Evolutionary conservation across 2,888 invertebrate species (phyloP).

Genomic region (Leucophenga maculata): DNA sequence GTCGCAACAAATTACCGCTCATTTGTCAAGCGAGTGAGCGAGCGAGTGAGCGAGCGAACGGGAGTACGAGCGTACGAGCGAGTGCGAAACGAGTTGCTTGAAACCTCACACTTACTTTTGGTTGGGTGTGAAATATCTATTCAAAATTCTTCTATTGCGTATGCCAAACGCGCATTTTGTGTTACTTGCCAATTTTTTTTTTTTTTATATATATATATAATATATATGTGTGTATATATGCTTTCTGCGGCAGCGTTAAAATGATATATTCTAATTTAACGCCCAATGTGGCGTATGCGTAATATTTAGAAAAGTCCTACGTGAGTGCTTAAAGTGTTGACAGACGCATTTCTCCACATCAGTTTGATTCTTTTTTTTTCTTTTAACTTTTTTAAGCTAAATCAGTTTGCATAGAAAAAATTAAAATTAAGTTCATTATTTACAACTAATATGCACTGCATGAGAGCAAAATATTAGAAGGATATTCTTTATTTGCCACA

Average conservation of each 20-base stretch:
- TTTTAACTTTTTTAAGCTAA: too few relatives aligned
- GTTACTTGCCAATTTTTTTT: background rate
- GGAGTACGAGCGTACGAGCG: background rate
- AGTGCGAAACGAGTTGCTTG: constrained; percentile 31
- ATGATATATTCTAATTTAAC: constrained; percentile 48
- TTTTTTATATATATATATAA: background rate
- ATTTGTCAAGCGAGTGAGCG: constrained; percentile 58
- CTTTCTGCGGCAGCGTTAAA: background rate
- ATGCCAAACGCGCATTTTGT: constrained; percentile 11
- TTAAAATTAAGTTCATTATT: too few relatives aligned
- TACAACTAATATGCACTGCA: too few relatives aligned
- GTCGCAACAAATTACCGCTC: constrained; percentile 69
- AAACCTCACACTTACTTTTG: too few relatives aligned
- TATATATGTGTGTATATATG: background rate
- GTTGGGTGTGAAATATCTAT: constrained; percentile 64
- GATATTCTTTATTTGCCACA: too few relatives aligned
- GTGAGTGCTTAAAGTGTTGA: constrained; percentile 48
- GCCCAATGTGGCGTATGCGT: constrained; percentile 19
- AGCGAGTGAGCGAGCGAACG: background rate
- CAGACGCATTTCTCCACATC: constrained; percentile 40
- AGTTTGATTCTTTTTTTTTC: too few relatives aligned
- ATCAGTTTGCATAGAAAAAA: too few relatives aligned
- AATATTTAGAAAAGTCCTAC: background rate
- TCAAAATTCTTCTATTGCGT: constrained; percentile 49
- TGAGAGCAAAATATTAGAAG: too few relatives aligned